phyloP scores from a whole-genome alignment of 1,140 invertebrate species.

The Atta cephalotes region DNA sequence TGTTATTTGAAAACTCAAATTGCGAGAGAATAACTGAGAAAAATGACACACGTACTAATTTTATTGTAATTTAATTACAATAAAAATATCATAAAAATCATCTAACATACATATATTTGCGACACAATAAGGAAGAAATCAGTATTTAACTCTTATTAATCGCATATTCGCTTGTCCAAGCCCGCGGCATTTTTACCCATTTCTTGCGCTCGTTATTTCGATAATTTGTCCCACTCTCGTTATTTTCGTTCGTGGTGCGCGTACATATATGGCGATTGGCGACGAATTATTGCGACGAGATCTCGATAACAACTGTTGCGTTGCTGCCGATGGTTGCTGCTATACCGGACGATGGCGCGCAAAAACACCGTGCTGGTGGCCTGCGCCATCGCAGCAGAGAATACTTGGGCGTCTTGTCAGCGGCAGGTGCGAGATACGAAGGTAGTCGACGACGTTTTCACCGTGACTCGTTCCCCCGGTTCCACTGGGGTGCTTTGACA shows the following conservation, averaged over 20 bases:
- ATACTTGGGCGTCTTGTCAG: constrained; percentile 67
- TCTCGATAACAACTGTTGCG: constrained; percentile 36
- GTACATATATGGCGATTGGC: constrained; percentile 68
- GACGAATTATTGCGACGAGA: constrained; percentile 71
- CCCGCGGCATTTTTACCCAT: constrained; percentile 22
- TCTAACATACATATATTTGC: not conserved
- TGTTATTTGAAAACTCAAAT: not conserved
- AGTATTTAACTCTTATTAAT: constrained; percentile 61
- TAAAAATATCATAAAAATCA: constrained; percentile 2
- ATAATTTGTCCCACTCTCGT: constrained; percentile 70
- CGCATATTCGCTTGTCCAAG: not conserved
- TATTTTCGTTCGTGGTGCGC: constrained; percentile 44
- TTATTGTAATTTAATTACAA: constrained; percentile 28
- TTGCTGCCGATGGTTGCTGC: constrained; percentile 22
- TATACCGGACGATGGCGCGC: constrained; percentile 58
- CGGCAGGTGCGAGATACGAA: constrained; percentile 79
- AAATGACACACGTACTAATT: not conserved
- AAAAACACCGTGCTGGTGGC: constrained; percentile 70
- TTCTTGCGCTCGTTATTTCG: constrained; percentile 67
- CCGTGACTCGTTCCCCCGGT: constrained; percentile 68
- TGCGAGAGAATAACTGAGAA: not conserved
- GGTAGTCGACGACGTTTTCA: constrained; percentile 75
- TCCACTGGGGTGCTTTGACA: constrained; percentile 68
- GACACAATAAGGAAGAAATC: constrained; percentile 52
- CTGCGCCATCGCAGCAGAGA: constrained; percentile 59